Conservation (phyloP, 2,113 vertebrate genomes). For the Zingel zingel region DNA sequence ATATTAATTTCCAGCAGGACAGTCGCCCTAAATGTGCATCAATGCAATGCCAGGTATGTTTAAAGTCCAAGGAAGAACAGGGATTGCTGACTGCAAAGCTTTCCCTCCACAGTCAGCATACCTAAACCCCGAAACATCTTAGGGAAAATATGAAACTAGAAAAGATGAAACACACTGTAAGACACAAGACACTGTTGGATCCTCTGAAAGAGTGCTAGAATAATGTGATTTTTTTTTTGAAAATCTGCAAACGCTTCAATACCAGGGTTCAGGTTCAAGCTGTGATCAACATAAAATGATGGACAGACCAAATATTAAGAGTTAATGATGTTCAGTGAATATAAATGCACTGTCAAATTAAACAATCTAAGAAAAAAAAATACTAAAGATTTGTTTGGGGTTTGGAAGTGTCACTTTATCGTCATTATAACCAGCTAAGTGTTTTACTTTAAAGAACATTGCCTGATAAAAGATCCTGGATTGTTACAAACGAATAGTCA, state of each 20-base stretch:
- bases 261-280: neutral
- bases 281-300: slow-evolving; percentile 6
- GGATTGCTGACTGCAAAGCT: neutral
- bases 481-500: neutral
- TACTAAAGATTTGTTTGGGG: no score
- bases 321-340: neutral
- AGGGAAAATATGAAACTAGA: slow-evolving; percentile 3
- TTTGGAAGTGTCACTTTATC: no score
- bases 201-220: neutral
- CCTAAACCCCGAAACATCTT: neutral
- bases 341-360: neutral
- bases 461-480: neutral
- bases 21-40: neutral
- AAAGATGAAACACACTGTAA: slow-evolving; percentile 19
- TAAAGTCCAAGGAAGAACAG: slow-evolving; percentile 11
- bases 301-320: neutral
- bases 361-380: neutral
- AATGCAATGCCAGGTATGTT: slow-evolving; percentile 1
- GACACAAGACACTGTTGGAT: slow-evolving; percentile 5
- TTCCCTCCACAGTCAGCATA: neutral
- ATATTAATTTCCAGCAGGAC: slow-evolving; percentile 5
- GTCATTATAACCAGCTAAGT: no score
- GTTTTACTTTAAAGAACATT: neutral
- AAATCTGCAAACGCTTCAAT: neutral
- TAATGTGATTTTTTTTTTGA: neutral